Conservation (phyloP, 2,113 vertebrate species). For the Raja brachyura region DNA sequence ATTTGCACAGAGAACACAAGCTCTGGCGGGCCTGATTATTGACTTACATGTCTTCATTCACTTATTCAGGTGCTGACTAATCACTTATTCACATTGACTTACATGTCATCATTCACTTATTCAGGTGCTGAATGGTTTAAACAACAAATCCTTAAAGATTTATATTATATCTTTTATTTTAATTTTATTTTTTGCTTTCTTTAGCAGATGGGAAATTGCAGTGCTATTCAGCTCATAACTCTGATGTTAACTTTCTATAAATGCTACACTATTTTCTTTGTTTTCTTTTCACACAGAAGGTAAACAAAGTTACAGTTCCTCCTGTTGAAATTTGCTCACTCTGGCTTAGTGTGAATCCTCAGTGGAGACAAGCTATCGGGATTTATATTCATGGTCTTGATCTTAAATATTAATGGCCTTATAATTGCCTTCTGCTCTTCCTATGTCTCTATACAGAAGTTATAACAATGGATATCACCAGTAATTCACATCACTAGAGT, state of each 20-base stretch:
- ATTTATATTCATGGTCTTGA: not conserved
- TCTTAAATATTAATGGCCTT: conserved; percentile 27
- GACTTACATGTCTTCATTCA: no score
- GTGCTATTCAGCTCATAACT: not conserved
- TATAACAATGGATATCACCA: not conserved
- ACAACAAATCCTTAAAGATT: not conserved
- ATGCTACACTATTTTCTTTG: not conserved
- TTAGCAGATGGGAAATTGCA: not conserved
- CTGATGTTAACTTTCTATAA: not conserved
- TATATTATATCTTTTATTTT: not conserved
- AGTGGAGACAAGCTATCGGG: not conserved
- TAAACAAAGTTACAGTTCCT: not conserved
- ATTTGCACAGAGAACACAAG: no score
- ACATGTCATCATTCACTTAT: not conserved
- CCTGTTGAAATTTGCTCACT: not conserved
- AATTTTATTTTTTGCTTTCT: not conserved
- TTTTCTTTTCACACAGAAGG: not conserved
- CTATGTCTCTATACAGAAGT: not conserved
- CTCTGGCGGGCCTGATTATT: no score
- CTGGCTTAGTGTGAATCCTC: not conserved
- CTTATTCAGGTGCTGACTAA: no score
- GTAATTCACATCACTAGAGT: not conserved
- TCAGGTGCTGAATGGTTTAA: not conserved
- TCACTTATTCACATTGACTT: no score
- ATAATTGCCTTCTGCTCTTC: not conserved